Evolutionary conservation across 2,888 invertebrate genomes (phyloP).

Genomic region (Timandra comae): DNA sequence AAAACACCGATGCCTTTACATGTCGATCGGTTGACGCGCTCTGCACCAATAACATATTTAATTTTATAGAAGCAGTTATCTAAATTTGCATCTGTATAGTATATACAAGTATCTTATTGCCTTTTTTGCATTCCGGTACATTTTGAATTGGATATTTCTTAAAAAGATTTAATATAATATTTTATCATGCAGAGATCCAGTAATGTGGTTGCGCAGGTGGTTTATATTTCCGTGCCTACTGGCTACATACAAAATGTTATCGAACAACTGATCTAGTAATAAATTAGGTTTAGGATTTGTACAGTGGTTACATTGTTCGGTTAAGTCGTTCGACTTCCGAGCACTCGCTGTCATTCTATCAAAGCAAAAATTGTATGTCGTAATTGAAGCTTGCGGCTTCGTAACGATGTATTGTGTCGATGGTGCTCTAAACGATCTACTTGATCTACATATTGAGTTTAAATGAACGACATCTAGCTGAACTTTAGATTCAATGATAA

Average conservation of each 20-base stretch:
- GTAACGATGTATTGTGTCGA: constrained; percentile 62
- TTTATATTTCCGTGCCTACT: constrained; percentile 9
- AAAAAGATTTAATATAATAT: too few species aligned
- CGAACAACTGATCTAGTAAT: constrained; percentile 14
- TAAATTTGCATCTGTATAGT: constrained; percentile 68
- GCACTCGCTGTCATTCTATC: constrained; percentile 57
- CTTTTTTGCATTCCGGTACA: constrained; percentile 66
- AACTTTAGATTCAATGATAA: too few species aligned
- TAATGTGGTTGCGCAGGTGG: background rate
- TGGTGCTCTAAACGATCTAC: too few species aligned
- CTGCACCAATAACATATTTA: constrained; percentile 62
- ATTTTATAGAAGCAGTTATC: constrained; percentile 63
- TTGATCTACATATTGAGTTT: too few species aligned
- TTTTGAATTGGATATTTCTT: too few species aligned
- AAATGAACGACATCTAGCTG: too few species aligned
- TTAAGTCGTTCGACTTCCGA: constrained; percentile 33
- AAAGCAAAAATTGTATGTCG: constrained; percentile 52
- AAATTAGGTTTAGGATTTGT: constrained; percentile 33
- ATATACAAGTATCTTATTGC: constrained; percentile 60
- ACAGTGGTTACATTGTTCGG: constrained; percentile 43
- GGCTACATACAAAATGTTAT: constrained; percentile 11
- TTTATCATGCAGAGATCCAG: too few species aligned
- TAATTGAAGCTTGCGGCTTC: constrained; percentile 42
- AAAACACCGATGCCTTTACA: constrained; percentile 53
- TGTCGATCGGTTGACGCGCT: constrained; percentile 64